These are phyloP conservation scores for Drosophila carrolli DNA, from an alignment of 1,140 invertebrate genomes.

Conservation along the genomic window DNA sequence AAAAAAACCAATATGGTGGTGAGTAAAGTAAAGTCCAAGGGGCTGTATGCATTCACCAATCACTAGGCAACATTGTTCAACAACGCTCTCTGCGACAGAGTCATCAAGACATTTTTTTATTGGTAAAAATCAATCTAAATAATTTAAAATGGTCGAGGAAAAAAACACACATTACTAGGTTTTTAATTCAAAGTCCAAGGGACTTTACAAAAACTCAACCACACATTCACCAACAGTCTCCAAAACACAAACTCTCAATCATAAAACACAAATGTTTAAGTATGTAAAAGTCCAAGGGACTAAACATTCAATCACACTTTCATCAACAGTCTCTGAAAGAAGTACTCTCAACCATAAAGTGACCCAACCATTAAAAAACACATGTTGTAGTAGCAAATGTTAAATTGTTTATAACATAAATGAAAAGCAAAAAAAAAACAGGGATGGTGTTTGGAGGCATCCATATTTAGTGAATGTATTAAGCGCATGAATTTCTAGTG, in stretches of 20 bases:
- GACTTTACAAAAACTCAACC: neutral
- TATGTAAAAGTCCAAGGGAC: neutral
- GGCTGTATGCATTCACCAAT: no score
- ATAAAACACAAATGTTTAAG: neutral
- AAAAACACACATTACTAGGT: neutral
- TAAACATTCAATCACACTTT: neutral
- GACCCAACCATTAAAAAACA: constrained; percentile 19
- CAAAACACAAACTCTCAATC: neutral
- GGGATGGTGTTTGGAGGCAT: constrained; percentile 25
- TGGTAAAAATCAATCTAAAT: neutral
- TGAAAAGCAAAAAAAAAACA: constrained; percentile 13
- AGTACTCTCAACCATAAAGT: neutral
- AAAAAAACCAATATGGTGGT: neutral
- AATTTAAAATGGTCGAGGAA: neutral
- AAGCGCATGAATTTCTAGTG: constrained; percentile 36
- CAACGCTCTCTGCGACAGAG: no score
- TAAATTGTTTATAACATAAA: constrained; percentile 61
- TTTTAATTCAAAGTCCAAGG: neutral
- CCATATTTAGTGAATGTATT: constrained; percentile 37
- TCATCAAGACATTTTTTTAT: no score
- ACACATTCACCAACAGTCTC: constrained; percentile 5
- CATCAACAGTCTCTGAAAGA: neutral
- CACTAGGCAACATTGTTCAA: no score
- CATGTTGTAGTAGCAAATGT: constrained; percentile 64
- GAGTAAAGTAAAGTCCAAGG: neutral